phyloP scores from a whole-genome alignment of 2,797 vertebrate species.

The Rhinichthys osculus region DNA sequence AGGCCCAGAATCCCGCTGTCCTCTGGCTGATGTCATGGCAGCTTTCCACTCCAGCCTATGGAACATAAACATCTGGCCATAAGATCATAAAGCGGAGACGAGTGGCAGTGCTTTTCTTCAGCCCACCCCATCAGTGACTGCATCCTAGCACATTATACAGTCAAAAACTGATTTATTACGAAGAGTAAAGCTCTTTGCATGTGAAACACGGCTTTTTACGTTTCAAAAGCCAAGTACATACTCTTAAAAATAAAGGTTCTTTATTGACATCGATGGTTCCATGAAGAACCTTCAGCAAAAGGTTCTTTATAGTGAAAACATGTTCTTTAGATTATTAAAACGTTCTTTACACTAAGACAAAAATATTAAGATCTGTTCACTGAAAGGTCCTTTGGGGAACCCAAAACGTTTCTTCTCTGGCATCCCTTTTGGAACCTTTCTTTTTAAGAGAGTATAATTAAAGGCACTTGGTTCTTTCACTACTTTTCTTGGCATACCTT shows the following conservation, averaged over 20 bases:
- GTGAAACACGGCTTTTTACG: constrained; percentile 52
- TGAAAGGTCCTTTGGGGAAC: not conserved
- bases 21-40: constrained; percentile 83
- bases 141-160: constrained; percentile 51
- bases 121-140: constrained; percentile 50
- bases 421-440: not conserved
- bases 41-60: constrained; percentile 73
- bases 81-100: constrained; percentile 69
- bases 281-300: not conserved
- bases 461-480: constrained; percentile 35
- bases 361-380: not conserved
- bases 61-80: constrained; percentile 64
- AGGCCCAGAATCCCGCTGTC: constrained; percentile 79
- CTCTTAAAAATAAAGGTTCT: not conserved
- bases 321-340: too few species aligned
- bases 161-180: constrained; percentile 34
- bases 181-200: constrained; percentile 26
- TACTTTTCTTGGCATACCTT: constrained; percentile 29
- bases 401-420: constrained; percentile 30
- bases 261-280: not conserved
- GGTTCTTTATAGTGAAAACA: not conserved
- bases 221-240: not conserved
- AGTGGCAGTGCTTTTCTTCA: constrained; percentile 60
- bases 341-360: not conserved
- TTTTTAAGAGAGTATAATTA: constrained; percentile 48